Evolutionary conservation across 2,888 invertebrate species (phyloP), one percentile per base, ranked within the genome.

Genomic region (Brachyopa scutellaris): DNA sequence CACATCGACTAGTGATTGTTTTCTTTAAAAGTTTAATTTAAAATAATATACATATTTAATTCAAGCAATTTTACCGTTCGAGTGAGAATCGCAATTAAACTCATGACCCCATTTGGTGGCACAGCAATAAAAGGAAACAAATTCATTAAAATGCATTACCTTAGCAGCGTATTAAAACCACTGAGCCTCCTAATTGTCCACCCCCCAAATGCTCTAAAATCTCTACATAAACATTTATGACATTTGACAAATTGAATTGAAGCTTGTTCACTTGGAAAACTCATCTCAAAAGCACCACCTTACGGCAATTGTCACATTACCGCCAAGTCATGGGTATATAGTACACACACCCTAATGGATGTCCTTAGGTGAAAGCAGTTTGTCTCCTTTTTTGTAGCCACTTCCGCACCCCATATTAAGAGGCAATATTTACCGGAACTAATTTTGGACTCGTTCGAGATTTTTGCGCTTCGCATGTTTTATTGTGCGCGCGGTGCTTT

Each of bases 231-330:
- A 70, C 47, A 72, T 82, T 82, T 82, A 77, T 78, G 76, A 83
- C 86, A 86, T 88, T 89, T 89, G 89, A 89, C 89, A 89, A 89
- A 89, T 88, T 89, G 89, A 89, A 88, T 86, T 85, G 88, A 86
- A 85, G 84, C 79, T 83, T 86, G 85, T 86, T 87, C 88, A 86
- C 85, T 88, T 86, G 88, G 87, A 88, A 88, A 87, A 85, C 87
- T 88, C 88, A 88, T 88, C 87, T 57, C 49, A 45, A 26, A 21
- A 23, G 5, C 64, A 64, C 61, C 64, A 64, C 61, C 61, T 53
- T 36, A 78, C 70, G 78, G 61, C 57, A 45, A 47, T 61, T 77
- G 82, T 82, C 76, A 83, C 83, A 83, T 77, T 73, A 78, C 62
- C 49, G 49, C 72, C 72, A 61, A 53, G 83, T 83, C 83, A 83